Base-by-base conservation (phyloP, 1,140 invertebrate species). In the Ladona fulva region DNA sequence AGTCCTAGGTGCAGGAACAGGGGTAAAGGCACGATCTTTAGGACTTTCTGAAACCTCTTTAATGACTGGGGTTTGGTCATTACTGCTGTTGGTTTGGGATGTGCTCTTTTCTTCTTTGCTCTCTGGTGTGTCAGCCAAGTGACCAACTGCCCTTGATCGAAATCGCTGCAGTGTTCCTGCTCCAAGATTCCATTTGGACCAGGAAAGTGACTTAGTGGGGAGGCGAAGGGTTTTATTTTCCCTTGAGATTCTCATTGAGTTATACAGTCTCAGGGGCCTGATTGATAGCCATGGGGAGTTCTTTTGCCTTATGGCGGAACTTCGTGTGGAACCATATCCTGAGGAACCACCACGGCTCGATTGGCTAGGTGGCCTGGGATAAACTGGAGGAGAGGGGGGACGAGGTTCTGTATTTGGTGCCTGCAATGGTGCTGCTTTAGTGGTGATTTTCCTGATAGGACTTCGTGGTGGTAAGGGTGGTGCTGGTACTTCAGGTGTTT, bases 281-380 rank as follows among this genome's bases (percentile, higher is more conserved):
- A 66, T 16, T 19, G 14, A 19, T 16, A 3, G n/a, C 52, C 52
- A 66, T 6, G 52, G 52, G 42, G 84, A 82, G 7, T 83, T 80
- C 0, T 84, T 80, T 24, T 85, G 84, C 77, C 85, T 85, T 42
- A 85, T 77, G 74, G 83, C 85, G 79, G 85, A 85, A 81, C 89
- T 89, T 74, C 87, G 85, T 52, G 89, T 88, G 25, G 89, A 90
- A 76, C 89, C 89, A 82, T 90, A 90, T 24, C 90, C 89, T 74
- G 89, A 89, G 79, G 85, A 87, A 42, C 83, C 84, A 83, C 88
- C 83, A 80, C 85, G 82, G 84, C 86, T 86, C 82, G 86, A 82
- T 82, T 87, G 83, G 82, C 86, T 87, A 8, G 86, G 82, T 11
- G 86, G 86, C 42, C 86, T 3, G 14, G 52, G 52, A 22, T 16